These are phyloP conservation scores for Echinarachnius parma DNA, from an alignment of 53 echinoderm and acorn worm species.

Conservation along the genomic window DNA sequence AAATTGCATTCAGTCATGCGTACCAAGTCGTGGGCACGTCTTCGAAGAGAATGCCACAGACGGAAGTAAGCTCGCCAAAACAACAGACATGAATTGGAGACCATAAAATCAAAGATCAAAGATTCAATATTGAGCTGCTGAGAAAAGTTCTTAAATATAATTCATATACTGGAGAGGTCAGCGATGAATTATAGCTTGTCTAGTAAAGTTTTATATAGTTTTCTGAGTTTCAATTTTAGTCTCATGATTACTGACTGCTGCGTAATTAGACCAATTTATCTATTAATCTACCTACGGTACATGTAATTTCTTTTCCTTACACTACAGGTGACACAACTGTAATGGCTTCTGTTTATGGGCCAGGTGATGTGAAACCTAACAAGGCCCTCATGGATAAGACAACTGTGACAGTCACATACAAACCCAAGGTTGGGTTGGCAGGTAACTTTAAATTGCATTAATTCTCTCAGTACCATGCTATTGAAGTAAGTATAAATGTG, in stretches of 20 bases:
- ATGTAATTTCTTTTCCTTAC: background rate
- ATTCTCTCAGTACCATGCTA: background rate
- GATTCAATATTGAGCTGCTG: background rate
- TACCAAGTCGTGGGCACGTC: no score
- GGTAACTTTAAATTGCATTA: constrained; percentile 44
- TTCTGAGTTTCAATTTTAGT: no score
- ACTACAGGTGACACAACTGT: constrained; percentile 87
- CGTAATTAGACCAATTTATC: no score
- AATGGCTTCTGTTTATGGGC: constrained; percentile 95
- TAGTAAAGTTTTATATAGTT: no score
- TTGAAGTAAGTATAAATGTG: no score
- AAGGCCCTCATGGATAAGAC: constrained; percentile 90
- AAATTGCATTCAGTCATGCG: no score
- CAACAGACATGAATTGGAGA: no score
- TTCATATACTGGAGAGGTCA: background rate
- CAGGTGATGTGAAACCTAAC: constrained; percentile 81
- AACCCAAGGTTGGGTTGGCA: constrained; percentile 87
- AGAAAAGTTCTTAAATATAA: no score
- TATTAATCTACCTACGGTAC: background rate
- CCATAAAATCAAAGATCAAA: background rate
- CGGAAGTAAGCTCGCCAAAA: no score
- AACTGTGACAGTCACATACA: constrained; percentile 86
- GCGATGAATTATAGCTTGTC: no score
- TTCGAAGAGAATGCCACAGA: no score
- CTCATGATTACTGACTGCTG: no score